These are phyloP conservation scores for Notolabrus celidotus DNA, from an alignment of 2,797 vertebrate species.

Conservation along the genomic window DNA sequence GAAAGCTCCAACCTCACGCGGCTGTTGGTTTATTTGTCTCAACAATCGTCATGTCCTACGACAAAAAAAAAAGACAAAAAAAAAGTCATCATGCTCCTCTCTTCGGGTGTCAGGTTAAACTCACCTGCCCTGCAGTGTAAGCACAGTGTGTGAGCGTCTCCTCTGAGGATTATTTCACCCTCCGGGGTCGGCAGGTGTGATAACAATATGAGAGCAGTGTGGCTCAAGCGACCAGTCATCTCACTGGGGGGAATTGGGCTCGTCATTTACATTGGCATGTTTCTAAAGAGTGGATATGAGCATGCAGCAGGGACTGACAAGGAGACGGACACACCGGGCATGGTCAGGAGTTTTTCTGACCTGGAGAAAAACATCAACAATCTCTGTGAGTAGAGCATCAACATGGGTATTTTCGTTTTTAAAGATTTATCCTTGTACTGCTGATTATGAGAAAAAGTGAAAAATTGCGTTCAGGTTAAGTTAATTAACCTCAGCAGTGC, in stretches of 20 bases:
- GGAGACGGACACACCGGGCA: fast-evolving
- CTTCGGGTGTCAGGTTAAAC: too few relatives aligned
- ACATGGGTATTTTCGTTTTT: neutral
- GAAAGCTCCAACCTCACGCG: too few relatives aligned
- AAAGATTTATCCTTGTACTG: neutral
- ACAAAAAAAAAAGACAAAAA: too few relatives aligned
- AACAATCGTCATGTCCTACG: too few relatives aligned
- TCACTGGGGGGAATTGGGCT: fast-evolving
- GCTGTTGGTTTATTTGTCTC: too few relatives aligned
- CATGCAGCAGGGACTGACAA: fast-evolving
- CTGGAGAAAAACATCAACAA: constrained; percentile 34
- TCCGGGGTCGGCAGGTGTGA: neutral
- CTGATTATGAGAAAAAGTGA: too few relatives aligned
- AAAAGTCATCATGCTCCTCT: too few relatives aligned
- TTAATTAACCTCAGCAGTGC: too few relatives aligned
- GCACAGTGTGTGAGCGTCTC: too few relatives aligned
- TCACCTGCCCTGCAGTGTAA: too few relatives aligned
- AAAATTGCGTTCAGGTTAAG: too few relatives aligned
- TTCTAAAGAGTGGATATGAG: neutral
- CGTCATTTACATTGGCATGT: neutral
- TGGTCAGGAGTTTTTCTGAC: neutral
- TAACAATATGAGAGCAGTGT: constrained; percentile 29
- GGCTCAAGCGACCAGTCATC: neutral
- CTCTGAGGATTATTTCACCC: neutral
- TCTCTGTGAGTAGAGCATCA: constrained; percentile 52